Percentiles rank a stretch among this genome's conserved stretches.
These are phyloP conservation scores for Colaptes auratus DNA, from an alignment of 2,113 vertebrate species.

Conservation along the genomic window DNA sequence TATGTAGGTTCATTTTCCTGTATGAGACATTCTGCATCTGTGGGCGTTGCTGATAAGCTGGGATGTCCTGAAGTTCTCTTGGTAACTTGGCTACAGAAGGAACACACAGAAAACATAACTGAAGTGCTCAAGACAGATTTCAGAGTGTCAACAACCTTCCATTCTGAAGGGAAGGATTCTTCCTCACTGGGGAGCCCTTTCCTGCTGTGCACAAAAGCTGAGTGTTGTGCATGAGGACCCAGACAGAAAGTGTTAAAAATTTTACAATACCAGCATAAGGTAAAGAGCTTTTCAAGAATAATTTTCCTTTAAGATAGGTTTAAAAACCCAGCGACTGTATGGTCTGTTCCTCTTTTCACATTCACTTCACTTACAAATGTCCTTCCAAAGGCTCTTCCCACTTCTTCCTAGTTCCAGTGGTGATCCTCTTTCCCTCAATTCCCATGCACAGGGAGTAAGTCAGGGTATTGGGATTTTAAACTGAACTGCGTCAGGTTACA, in stretches of 20 bases:
- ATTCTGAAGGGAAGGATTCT: not conserved
- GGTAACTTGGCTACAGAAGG: not conserved
- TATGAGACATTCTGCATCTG: not conserved
- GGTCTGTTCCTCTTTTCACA: not conserved
- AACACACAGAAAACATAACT: not conserved
- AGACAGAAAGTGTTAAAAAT: not conserved
- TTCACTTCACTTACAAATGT: not conserved
- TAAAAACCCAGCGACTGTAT: not conserved
- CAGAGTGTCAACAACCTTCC: not conserved
- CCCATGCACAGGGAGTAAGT: not conserved
- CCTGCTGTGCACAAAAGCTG: not conserved
- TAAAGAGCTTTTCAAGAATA: slow-evolving; percentile 2
- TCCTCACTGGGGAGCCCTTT: not conserved
- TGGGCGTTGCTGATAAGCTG: not conserved
- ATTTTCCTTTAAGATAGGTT: slow-evolving; percentile 1
- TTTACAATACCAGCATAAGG: not conserved
- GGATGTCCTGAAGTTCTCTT: not conserved
- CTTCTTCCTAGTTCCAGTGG: not conserved
- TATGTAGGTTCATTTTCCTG: not conserved
- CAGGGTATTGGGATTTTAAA: not conserved
- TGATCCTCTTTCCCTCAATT: not conserved
- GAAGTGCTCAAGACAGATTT: not conserved
- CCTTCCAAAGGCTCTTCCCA: not conserved
- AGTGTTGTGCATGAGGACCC: not conserved
- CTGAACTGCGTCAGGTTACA: not conserved